phyloP scores from a whole-genome alignment of 2,113 vertebrate genomes.

The Brachyhypopomus gauderio region DNA sequence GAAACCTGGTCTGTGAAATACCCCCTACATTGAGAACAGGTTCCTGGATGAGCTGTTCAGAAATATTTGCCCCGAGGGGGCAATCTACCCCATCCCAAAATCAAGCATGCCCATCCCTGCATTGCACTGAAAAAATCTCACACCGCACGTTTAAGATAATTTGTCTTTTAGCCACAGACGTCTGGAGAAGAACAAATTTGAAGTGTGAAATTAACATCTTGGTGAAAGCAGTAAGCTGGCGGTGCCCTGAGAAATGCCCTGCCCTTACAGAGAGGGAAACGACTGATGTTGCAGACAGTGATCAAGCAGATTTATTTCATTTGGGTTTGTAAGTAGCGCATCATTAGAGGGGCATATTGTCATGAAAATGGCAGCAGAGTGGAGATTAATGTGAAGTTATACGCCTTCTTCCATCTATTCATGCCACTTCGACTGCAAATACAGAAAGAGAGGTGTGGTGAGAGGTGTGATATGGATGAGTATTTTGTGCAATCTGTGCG shows the following conservation, averaged over 20 bases:
- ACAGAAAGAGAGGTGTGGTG: neutral
- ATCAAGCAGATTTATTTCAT: constrained; percentile 42
- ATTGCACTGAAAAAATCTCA: neutral
- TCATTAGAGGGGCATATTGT: constrained; percentile 32
- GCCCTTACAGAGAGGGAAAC: constrained; percentile 24
- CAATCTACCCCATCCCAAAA: neutral
- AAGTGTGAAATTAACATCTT: constrained; percentile 17
- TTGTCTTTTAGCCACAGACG: neutral
- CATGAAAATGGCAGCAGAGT: constrained; percentile 33
- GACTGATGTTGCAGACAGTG: constrained; percentile 10
- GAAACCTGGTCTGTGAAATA: no score
- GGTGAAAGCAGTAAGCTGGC: constrained; percentile 8
- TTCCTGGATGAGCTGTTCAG: no score
- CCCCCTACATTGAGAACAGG: no score
- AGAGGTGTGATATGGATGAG: constrained; percentile 50
- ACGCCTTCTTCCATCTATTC: constrained; percentile 5
- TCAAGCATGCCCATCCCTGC: neutral
- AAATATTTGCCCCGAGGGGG: no score
- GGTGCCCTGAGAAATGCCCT: neutral
- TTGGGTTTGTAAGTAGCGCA: constrained; percentile 24
- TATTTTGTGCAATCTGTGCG: constrained; percentile 55
- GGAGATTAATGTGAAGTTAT: constrained; percentile 38
- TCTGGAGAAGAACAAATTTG: neutral
- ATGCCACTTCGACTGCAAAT: constrained; percentile 4
- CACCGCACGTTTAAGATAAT: neutral